Evolutionary conservation across 2,797 vertebrate species (phyloP), one percentile per base, ranked within the genome.

Genomic region (Periophthalmus magnuspinnatus): DNA sequence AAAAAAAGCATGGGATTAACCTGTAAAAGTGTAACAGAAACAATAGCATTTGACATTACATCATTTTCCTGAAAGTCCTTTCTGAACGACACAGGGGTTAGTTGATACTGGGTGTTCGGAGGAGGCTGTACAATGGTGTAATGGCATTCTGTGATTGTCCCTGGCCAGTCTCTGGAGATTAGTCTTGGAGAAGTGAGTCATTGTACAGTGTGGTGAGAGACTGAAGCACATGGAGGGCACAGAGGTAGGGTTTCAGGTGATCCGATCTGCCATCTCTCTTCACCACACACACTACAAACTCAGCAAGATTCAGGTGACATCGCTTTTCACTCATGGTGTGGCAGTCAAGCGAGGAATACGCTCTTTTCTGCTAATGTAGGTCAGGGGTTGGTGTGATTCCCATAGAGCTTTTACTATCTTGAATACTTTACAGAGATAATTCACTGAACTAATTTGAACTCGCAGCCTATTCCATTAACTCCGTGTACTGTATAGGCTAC

Each of bases 291-390:
- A 47, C 72, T 86, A 88, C 87, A 86, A 80, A 78, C 86, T 93
- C 90, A 91, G 92, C 90, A 85, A 86, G 88, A 90, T 91, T 85
- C 82, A 80, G 84, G 86, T 91, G 91, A 91, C 85, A 84, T 78
- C 68, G 86, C 88, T 86, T 91, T 90, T 88, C 83, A 86, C 76
- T 74, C 75, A 84, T 82, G 74, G 77, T 77, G 80, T 83, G 78
- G 78, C 80, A 75, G 84, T 85, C 89, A 86, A 75, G 84, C 76
- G 78, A 58, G 85, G 78, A 79, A 58, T 78, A 84, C 88, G 86
- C 79, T 87, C 77, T 81, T 76, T 82, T 82, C 82, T 68, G 80
- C 66, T 52, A 79, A 89, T 88, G 88, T 91, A 85, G 89, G 86
- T 90, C 86, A 89, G 47, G 24, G 17, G 73, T 61, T 68, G 52